phyloP scores from a whole-genome alignment of 2,113 vertebrate species.

The Uropsilus gracilis region DNA sequence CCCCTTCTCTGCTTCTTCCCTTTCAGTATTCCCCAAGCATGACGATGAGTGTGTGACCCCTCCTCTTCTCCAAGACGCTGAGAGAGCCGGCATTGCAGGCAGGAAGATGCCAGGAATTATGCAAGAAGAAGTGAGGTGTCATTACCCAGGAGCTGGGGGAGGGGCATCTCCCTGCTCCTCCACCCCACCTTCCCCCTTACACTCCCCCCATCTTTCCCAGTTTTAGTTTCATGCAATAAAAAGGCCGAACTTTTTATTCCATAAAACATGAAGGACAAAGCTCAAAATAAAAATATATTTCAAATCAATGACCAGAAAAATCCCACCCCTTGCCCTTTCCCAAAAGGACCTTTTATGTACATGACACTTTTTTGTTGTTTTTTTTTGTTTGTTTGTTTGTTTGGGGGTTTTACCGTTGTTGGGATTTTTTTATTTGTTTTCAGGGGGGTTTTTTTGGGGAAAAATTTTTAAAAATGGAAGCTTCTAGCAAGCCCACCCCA shows the following conservation, averaged over 20 bases:
- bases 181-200: neutral
- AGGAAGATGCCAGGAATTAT: slow-evolving; percentile 93
- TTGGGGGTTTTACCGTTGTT: slow-evolving; percentile 68
- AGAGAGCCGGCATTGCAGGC: slow-evolving; percentile 92
- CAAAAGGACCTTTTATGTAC: slow-evolving; percentile 90
- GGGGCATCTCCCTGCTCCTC: slow-evolving; percentile 27
- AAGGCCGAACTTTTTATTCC: slow-evolving; percentile 94
- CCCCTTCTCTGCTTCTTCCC: slow-evolving; percentile 76
- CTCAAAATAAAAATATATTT: slow-evolving; percentile 87
- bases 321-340: slow-evolving; percentile 69
- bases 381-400: slow-evolving; percentile 70
- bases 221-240: slow-evolving; percentile 94
- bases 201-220: slow-evolving; percentile 78
- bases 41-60: slow-evolving; percentile 99
- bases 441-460: slow-evolving; percentile 68
- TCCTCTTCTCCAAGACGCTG: slow-evolving; percentile 87
- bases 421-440: slow-evolving; percentile 72
- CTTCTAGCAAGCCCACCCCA: slow-evolving; percentile 83
- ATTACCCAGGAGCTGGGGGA: slow-evolving; percentile 88
- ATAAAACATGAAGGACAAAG: slow-evolving; percentile 96
- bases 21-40: slow-evolving; percentile 98
- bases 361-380: slow-evolving; percentile 87
- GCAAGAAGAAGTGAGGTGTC: slow-evolving; percentile 94
- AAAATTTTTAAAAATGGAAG: slow-evolving; percentile 84
- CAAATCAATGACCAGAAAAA: slow-evolving; percentile 89